Evolutionary conservation across 2,113 vertebrate genomes (phyloP).

Genomic region (Talpa occidentalis): DNA sequence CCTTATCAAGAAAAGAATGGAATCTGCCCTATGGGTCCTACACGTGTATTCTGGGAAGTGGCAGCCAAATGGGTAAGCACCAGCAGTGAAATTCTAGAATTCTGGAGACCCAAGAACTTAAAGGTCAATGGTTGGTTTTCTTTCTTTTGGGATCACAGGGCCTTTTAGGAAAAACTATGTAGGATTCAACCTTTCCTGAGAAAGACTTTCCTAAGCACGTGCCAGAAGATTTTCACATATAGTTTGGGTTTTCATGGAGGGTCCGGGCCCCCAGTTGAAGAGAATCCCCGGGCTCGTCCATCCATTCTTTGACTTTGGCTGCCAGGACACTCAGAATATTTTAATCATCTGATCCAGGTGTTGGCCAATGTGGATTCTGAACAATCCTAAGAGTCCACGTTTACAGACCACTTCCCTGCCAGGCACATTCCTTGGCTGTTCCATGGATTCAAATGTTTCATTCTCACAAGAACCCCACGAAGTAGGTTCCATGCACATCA

Average conservation of each 20-base stretch:
- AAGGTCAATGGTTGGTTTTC: no score
- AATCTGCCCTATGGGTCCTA: conserved; percentile 82
- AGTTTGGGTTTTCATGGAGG: background rate
- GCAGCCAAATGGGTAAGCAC: conserved; percentile 85
- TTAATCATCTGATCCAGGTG: no score
- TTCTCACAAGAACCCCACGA: no score
- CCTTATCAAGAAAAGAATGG: conserved; percentile 74
- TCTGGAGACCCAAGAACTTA: background rate
- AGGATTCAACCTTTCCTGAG: background rate
- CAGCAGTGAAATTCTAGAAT: background rate
- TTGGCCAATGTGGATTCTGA: no score
- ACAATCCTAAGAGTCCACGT: no score
- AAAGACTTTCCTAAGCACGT: background rate
- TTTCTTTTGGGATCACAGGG: background rate
- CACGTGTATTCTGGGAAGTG: conserved; percentile 84
- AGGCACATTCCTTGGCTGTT: no score
- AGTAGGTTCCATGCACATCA: no score
- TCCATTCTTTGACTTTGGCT: no score
- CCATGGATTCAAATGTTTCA: no score
- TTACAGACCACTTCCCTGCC: no score
- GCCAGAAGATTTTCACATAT: background rate
- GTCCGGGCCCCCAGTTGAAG: background rate
- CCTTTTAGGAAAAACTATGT: background rate
- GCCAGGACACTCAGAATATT: no score
- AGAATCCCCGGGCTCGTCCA: background rate